Evolutionary conservation across 2,113 vertebrate genomes (phyloP), one percentile per base, ranked within the genome.

Genomic region (Callopanchax toddi): DNA sequence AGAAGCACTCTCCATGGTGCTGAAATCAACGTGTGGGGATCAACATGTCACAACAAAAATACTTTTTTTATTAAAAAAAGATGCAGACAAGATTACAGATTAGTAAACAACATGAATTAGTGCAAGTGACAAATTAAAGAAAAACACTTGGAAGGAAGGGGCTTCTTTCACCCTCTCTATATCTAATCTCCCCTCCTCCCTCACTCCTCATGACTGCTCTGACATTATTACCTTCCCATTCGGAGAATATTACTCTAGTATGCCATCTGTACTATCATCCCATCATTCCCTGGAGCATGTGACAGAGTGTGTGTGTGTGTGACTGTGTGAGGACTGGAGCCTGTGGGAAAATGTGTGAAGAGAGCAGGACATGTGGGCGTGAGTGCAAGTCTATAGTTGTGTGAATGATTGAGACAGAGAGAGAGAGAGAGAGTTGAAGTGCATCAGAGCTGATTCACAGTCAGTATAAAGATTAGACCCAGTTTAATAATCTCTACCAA

Each of bases 171-270:
- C 54, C 36, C 39, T 70, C 62, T 69, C 58, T 57, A 64, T 67
- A 81, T 76, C 60, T 64, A 74, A 81, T 85, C 80, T 79, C 22
- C 17, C 45, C 59, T 63, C 52, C 55, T 67, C 56, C 53, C 43
- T 79, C 74, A 78, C 73, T 78, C 77, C 60, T 75, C 79, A 76
- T 16, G 65, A 77, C 74, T 82, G 71, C 74, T 72, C 77, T 84
- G 88, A 84, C 66, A 48, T 82, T 74, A 86, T 87, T 83, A 86
- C 86, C 83, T 86, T 85, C 84, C 85, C 83, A 85, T 90, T 86
- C 76, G 76, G 85, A 87, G 82, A 87, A 85, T 79, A 88, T 84
- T 82, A 81, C 78, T 88, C 80, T 70, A 85, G 69, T 82, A 79
- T 60, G 82, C 88, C 88, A 90, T 88, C 86, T 88, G 86, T 80